Percentiles rank a stretch among this genome's conserved stretches.
Conservation (phyloP, 2,888 invertebrate genomes). For the Oxystoma pomonae region DNA sequence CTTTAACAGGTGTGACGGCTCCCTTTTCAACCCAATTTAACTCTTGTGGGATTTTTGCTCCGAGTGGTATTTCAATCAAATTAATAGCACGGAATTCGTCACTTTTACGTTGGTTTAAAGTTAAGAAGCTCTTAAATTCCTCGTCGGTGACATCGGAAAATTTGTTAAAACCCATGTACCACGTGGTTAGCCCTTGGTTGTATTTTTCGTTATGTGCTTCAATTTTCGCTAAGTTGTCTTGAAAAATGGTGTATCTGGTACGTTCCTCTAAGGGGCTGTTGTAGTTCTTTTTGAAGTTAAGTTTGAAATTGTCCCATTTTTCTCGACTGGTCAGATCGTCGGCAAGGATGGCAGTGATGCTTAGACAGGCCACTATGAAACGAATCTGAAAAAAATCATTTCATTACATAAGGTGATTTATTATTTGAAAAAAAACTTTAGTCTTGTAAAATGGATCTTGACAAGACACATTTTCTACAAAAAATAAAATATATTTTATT, state of each 20-base stretch:
- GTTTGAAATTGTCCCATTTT: neutral
- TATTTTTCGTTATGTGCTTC: neutral
- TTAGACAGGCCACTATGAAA: neutral
- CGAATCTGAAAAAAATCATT: neutral
- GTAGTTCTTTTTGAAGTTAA: neutral
- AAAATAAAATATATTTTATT: too few species aligned
- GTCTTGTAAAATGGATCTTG: too few species aligned
- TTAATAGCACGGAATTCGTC: neutral
- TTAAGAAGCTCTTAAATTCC: neutral
- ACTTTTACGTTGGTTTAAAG: neutral
- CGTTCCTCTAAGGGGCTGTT: neutral
- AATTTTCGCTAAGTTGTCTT: neutral
- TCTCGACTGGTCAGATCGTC: neutral
- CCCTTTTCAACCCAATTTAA: slow-evolving; percentile 84
- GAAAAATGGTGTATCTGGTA: neutral
- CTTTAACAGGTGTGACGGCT: slow-evolving; percentile 82
- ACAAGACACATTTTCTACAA: too few species aligned
- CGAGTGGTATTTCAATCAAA: neutral
- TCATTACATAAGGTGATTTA: too few species aligned
- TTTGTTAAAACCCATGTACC: neutral
- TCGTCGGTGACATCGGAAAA: neutral
- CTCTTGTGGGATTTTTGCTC: slow-evolving; percentile 59
- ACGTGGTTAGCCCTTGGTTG: neutral
- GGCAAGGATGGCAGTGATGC: neutral
- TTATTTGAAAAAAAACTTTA: too few species aligned